These are phyloP conservation scores for Seira musarum DNA, from an alignment of 2,888 invertebrate species.

Conservation along the genomic window DNA sequence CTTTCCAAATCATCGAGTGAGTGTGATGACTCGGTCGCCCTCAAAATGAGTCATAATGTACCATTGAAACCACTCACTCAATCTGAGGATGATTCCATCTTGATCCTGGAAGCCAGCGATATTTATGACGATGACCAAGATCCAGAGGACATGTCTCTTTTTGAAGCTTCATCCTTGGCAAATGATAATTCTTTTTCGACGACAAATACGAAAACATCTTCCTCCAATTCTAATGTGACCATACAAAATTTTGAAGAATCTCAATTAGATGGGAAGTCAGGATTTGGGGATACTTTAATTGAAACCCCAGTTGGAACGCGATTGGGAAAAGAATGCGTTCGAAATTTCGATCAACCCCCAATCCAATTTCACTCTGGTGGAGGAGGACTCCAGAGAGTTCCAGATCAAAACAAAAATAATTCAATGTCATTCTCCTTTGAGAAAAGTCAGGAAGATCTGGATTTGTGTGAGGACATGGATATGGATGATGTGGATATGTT, in stretches of 20 bases:
- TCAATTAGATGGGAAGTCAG: too few relatives aligned
- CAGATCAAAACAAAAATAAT: too few relatives aligned
- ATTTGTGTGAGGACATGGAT: conserved; percentile 29
- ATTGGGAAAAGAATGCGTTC: too few relatives aligned
- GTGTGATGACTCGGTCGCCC: conserved; percentile 53
- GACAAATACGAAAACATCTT: not conserved
- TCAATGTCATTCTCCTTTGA: too few relatives aligned
- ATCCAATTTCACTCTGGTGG: not conserved
- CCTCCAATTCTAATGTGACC: not conserved
- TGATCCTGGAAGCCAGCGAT: conserved; percentile 28
- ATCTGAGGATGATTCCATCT: conserved; percentile 34
- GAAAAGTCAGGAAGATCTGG: conserved; percentile 18
- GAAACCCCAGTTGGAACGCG: too few relatives aligned
- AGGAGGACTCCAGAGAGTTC: not conserved
- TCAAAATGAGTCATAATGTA: conserved; percentile 39
- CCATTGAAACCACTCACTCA: conserved; percentile 45
- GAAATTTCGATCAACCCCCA: not conserved
- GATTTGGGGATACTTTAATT: too few relatives aligned
- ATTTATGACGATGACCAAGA: conserved; percentile 32
- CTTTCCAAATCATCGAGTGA: conserved; percentile 54
- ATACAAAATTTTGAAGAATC: too few relatives aligned
- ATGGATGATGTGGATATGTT: conserved; percentile 39
- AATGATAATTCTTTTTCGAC: conserved; percentile 30
- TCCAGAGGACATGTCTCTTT: not conserved
- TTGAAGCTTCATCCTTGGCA: conserved; percentile 3